Percentiles rank a stretch among this genome's conserved stretches.
Evolutionary conservation across 2,113 vertebrate genomes (phyloP).

Genomic region (Dicentrarchus labrax): DNA sequence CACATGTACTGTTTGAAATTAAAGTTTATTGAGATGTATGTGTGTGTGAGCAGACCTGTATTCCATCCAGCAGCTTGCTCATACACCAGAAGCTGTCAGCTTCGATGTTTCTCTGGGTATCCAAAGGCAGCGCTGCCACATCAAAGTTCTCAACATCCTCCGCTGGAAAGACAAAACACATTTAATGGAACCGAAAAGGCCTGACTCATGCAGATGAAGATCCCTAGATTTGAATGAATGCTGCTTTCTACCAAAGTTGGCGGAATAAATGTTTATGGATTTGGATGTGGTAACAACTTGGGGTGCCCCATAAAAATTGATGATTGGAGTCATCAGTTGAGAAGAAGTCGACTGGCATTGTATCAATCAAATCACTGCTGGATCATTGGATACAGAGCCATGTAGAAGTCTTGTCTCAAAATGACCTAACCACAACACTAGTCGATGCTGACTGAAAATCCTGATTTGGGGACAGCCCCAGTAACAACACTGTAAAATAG

Average conservation of each 20-base stretch:
- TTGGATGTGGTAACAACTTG: background rate
- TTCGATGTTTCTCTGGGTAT: slow-evolving; percentile 94
- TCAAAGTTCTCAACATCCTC: slow-evolving; percentile 99
- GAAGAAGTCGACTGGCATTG: background rate
- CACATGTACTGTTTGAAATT: background rate
- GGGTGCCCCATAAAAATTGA: too few relatives aligned
- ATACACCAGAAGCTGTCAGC: slow-evolving; percentile 99
- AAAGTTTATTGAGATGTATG: too few relatives aligned
- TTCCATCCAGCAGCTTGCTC: slow-evolving; percentile 98
- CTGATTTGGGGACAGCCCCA: too few relatives aligned
- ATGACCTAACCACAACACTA: too few relatives aligned
- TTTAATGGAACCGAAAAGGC: background rate
- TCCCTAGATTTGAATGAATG: background rate
- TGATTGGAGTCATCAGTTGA: background rate
- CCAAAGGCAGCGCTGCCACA: slow-evolving; percentile 90
- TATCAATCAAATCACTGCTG: background rate
- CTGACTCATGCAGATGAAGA: background rate
- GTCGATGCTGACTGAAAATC: too few relatives aligned
- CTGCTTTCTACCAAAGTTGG: background rate
- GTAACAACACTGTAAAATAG: background rate
- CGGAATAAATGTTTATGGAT: background rate
- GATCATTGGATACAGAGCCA: background rate
- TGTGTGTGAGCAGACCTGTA: slow-evolving; percentile 87
- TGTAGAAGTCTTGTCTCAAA: background rate
- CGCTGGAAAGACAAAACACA: slow-evolving; percentile 81